These are phyloP conservation scores for Erithacus rubecula DNA, from an alignment of 2,797 vertebrate genomes.

Conservation along the genomic window DNA sequence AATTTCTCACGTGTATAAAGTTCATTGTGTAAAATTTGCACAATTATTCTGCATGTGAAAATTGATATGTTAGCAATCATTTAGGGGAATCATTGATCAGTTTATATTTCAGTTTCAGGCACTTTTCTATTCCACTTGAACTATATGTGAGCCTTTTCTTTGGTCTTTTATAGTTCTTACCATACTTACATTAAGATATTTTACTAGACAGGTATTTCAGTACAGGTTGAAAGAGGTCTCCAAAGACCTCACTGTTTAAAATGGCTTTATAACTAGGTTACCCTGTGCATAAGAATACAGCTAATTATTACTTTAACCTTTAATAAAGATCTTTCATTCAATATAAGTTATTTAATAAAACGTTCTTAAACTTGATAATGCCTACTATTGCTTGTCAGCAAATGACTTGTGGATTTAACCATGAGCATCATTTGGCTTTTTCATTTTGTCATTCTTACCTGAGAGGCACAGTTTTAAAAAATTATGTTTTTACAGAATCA, in stretches of 20 bases:
- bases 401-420: background rate
- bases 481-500: background rate
- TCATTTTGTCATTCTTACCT: background rate
- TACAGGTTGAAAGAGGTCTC: background rate
- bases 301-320: background rate
- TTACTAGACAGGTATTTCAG: background rate
- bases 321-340: background rate
- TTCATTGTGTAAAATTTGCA: background rate
- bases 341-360: background rate
- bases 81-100: background rate
- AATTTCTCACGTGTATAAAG: background rate
- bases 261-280: background rate
- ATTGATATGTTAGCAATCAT: background rate
- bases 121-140: background rate
- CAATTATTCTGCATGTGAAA: background rate
- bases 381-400: background rate
- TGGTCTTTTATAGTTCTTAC: background rate
- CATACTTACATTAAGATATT: background rate
- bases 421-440: background rate
- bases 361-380: background rate
- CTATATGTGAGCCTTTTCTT: background rate
- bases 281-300: background rate
- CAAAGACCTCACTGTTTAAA: background rate
- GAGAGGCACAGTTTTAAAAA: background rate
- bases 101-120: background rate